A percentile compares a stretch with the other conserved stretches of the same genome.
These are phyloP conservation scores for Myotis brandtii DNA, from an alignment of 2,113 vertebrate species.

Conservation along the genomic window DNA sequence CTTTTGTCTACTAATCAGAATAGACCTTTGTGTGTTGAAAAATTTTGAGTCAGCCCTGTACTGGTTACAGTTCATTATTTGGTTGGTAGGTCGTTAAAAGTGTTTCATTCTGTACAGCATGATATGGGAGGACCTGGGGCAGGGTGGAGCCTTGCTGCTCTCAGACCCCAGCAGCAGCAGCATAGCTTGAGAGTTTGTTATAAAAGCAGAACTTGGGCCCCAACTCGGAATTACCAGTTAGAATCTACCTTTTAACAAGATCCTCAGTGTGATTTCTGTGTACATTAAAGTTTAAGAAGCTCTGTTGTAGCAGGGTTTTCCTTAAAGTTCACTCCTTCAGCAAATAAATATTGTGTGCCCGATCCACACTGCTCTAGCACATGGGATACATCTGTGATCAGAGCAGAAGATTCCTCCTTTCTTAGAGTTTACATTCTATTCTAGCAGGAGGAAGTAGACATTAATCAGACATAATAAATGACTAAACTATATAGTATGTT, in stretches of 20 bases:
- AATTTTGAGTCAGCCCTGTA: neutral
- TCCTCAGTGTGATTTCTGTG: neutral
- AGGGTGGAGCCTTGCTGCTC: neutral
- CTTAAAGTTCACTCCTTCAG: slow-evolving; percentile 19
- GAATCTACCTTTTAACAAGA: slow-evolving; percentile 34
- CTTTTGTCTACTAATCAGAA: neutral
- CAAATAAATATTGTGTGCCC: neutral
- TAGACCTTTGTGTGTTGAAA: slow-evolving; percentile 21
- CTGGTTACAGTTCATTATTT: neutral
- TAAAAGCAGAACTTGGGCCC: neutral
- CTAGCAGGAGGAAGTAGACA: neutral
- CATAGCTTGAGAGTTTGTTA: neutral
- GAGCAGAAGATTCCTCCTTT: neutral
- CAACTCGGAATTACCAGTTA: neutral
- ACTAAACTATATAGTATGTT: neutral
- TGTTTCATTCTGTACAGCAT: neutral
- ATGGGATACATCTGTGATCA: neutral
- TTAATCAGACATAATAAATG: neutral
- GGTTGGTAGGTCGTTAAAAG: neutral
- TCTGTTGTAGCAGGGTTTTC: neutral
- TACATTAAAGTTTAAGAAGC: neutral
- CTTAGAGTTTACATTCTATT: neutral
- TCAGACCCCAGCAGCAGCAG: neutral
- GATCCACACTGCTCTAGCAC: neutral
- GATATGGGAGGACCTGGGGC: neutral